These are phyloP conservation scores for Hylaea fasciaria DNA, from an alignment of 2,888 invertebrate species.

Conservation along the genomic window DNA sequence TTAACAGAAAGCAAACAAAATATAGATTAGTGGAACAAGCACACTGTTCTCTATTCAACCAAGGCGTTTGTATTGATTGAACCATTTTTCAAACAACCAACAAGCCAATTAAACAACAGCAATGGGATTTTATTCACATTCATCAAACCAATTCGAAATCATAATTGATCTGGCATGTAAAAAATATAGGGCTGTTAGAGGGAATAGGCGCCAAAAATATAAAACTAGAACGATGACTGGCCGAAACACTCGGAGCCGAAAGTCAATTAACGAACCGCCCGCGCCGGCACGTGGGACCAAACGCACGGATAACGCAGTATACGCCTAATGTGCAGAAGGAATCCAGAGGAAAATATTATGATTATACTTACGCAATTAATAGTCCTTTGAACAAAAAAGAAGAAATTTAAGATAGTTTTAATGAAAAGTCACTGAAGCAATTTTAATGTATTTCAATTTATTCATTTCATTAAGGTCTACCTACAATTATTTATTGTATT, in stretches of 20 bases:
- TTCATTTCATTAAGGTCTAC: too few species aligned
- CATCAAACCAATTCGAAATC: conserved; percentile 84
- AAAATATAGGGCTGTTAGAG: conserved; percentile 81
- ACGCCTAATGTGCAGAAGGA: conserved; percentile 41
- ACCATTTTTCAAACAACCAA: conserved; percentile 79
- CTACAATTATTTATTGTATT: too few species aligned
- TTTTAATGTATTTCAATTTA: too few species aligned
- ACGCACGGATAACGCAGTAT: conserved; percentile 47
- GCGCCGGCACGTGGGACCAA: conserved; percentile 67
- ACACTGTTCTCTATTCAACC: conserved; percentile 12
- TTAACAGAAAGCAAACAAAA: not conserved
- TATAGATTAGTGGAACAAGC: conserved; percentile 9
- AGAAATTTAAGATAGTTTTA: too few species aligned
- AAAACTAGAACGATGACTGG: conserved; percentile 82
- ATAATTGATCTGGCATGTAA: conserved; percentile 83
- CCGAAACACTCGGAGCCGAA: conserved; percentile 75
- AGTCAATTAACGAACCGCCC: conserved; percentile 77
- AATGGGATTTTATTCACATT: conserved; percentile 84
- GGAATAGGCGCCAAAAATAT: conserved; percentile 82
- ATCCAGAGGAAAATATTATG: not conserved
- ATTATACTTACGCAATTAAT: too few species aligned
- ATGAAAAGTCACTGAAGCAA: too few species aligned
- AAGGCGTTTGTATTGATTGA: conserved; percentile 61
- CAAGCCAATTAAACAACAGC: conserved; percentile 81
- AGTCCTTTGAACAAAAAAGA: too few species aligned